Conservation (phyloP, 2,888 invertebrate species). For the Ectobius pallidus region DNA sequence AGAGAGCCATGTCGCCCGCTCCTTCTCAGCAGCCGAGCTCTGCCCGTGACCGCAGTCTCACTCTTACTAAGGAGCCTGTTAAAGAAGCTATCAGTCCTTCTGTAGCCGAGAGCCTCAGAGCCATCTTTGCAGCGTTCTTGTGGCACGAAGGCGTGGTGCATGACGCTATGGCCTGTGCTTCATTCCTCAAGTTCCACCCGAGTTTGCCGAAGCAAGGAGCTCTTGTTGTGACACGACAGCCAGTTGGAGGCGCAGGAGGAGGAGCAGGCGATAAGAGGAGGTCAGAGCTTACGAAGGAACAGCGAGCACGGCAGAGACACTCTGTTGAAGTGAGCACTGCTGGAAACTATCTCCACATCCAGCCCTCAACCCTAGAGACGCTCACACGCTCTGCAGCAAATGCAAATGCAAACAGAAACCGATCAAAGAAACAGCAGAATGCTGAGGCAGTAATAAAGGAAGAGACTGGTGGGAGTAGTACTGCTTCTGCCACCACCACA, state of each 20-base stretch:
- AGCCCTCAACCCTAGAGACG: constrained; percentile 78
- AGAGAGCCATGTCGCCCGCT: constrained; percentile 57
- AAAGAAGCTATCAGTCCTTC: constrained; percentile 86
- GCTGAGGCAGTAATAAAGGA: constrained; percentile 50
- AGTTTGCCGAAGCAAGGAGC: constrained; percentile 80
- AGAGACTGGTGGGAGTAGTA: constrained; percentile 47
- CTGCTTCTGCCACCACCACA: constrained; percentile 13
- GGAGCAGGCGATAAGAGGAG: constrained; percentile 54
- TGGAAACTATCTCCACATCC: constrained; percentile 75
- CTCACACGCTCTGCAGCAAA: constrained; percentile 79
- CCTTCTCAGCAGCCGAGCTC: constrained; percentile 29
- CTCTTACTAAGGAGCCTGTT: constrained; percentile 63
- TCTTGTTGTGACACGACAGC: constrained; percentile 71
- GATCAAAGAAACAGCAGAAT: constrained; percentile 54
- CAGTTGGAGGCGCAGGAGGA: constrained; percentile 37
- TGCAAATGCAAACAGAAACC: constrained; percentile 74
- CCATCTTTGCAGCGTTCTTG: constrained; percentile 93
- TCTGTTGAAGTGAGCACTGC: constrained; percentile 83
- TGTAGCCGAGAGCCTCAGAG: constrained; percentile 89
- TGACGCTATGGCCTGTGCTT: constrained; percentile 97
- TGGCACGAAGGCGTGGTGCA: constrained; percentile 98
- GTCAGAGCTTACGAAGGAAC: constrained; percentile 62
- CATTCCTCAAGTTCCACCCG: constrained; percentile 93
- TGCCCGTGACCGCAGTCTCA: neutral
- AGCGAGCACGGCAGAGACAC: constrained; percentile 76